Evolutionary conservation across 2,888 invertebrate species (phyloP).

Genomic region (Lacanobia wlatinum): DNA sequence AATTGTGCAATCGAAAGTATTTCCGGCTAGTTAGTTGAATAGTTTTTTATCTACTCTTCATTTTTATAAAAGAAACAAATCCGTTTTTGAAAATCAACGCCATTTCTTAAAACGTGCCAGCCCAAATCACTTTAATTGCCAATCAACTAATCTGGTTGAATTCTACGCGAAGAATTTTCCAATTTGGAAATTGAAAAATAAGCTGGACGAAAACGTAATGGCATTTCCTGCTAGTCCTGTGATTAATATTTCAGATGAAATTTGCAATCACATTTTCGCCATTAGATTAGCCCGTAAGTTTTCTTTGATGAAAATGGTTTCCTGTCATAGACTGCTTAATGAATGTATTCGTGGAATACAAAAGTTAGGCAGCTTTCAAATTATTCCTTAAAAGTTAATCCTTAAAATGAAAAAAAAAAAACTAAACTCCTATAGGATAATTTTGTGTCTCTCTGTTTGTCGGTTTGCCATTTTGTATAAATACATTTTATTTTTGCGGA

Average conservation of each 20-base stretch:
- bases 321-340: background rate
- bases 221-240: constrained; percentile 16
- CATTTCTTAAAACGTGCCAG: background rate
- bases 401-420: background rate
- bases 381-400: background rate
- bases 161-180: constrained; percentile 10
- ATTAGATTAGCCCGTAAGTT: background rate
- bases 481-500: too few species aligned
- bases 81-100: background rate
- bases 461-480: too few species aligned
- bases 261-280: constrained; percentile 24
- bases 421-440: too few species aligned
- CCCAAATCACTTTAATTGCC: constrained; percentile 14
- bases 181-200: constrained; percentile 51
- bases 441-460: too few species aligned
- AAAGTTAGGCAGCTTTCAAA: background rate
- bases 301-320: background rate
- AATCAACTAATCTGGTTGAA: constrained; percentile 25
- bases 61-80: background rate
- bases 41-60: too few species aligned
- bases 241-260: constrained; percentile 28
- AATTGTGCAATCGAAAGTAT: too few species aligned
- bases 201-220: constrained; percentile 20
- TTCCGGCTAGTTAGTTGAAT: too few species aligned
- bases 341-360: background rate